phyloP scores from a whole-genome alignment of 2,113 vertebrate species.

The Tursiops truncatus region DNA sequence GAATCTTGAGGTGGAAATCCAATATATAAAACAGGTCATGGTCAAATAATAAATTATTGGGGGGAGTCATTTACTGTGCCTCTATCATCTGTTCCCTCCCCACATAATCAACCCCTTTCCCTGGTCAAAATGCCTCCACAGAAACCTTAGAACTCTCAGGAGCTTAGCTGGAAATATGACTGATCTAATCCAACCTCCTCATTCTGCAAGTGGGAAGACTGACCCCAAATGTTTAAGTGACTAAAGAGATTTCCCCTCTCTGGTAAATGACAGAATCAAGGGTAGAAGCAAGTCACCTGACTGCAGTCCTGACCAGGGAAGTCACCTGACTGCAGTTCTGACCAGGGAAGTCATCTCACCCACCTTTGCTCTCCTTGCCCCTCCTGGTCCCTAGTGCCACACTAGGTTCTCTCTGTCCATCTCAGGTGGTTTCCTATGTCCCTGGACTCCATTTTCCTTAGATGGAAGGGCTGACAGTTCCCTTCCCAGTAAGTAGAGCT shows the following conservation, averaged over 20 bases:
- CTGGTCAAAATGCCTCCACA: background rate
- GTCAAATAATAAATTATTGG: background rate
- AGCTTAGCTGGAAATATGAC: background rate
- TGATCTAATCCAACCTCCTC: background rate
- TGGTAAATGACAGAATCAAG: background rate
- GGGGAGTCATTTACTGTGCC: background rate
- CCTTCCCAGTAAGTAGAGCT: background rate
- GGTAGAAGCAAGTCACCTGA: background rate
- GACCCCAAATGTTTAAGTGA: background rate
- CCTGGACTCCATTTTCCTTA: background rate
- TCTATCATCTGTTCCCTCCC: background rate
- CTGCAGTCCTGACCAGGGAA: background rate
- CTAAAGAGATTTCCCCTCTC: background rate
- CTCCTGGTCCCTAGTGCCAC: background rate
- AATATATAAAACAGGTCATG: background rate
- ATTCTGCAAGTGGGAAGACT: background rate
- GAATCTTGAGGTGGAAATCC: background rate
- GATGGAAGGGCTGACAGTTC: background rate
- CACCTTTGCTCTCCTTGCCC: accelerated
- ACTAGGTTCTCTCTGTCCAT: background rate
- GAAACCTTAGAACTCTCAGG: background rate
- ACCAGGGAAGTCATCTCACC: too few species aligned
- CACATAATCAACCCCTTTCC: background rate
- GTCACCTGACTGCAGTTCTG: background rate
- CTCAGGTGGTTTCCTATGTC: background rate